Evolutionary conservation across 1,140 invertebrate species (phyloP), one percentile per base, ranked within the genome.

Genomic region (Bombus waltoni): DNA sequence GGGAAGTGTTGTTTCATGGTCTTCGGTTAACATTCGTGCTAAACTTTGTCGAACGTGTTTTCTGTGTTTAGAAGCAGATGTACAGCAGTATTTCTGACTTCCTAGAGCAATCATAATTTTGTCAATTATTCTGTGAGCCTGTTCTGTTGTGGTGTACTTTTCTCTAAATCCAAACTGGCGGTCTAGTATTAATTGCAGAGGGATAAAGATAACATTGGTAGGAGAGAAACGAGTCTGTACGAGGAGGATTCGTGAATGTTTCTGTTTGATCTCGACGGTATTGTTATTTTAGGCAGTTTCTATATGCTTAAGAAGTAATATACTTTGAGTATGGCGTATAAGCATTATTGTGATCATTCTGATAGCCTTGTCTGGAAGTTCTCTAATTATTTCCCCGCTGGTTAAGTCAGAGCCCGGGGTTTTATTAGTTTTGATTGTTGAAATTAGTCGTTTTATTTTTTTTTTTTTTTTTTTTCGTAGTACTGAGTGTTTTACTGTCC

Each of bases 331-430:
- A 53, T 22, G 18, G 18, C 18, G 47, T 53, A 53, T 22, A 0
- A 53, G 22, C 47, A 53, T 22, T 53, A 53, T 53, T 53, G 47
- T 22, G 47, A 53, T 53, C 47, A 8, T 53, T 53, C 47, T 53
- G 47, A 53, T 22, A 53, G 47, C 47, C 47, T 53, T 22, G 47
- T 53, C 18, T 53, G 90, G 87, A 3, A 93, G 79, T 85, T 92
- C 57, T 72, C 83, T 89, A 1, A 94, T 40, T 1, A 93, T 32
- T 75, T 89, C 79, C n/a, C 87, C 86, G 0, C 83, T 92, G 0
- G 93, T 92, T 18, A 92, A 72, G 59, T 92, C 92, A 44, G 85
- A 92, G 1, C 90, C 90, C 0, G 90, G 88, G 0, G 91, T 76
- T 83, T 93, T 94, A 32, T 83, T 77, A 10, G 25, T n/a, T 35